phyloP scores from a whole-genome alignment of 2,797 vertebrate genomes.

The Phaenicophaeus curvirostris region DNA sequence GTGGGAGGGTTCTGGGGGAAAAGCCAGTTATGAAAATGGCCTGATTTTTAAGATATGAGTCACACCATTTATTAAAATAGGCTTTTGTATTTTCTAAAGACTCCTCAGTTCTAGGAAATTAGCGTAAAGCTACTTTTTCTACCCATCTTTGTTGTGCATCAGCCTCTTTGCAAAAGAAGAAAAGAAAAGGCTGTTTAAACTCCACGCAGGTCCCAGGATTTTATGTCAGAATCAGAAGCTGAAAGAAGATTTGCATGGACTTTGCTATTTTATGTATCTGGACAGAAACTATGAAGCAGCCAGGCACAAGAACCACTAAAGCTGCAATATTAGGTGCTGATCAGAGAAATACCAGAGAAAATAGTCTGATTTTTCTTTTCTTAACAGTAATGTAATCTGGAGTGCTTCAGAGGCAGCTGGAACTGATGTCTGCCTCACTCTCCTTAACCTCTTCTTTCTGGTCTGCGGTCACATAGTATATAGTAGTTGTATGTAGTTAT shows the following conservation, averaged over 20 bases:
- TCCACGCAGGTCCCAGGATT: background rate
- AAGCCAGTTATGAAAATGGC: conserved; percentile 50
- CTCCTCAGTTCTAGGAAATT: background rate
- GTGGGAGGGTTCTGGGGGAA: conserved; percentile 30
- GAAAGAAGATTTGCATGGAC: background rate
- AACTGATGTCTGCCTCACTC: background rate
- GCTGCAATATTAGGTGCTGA: background rate
- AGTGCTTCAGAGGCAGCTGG: background rate
- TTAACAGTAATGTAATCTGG: background rate
- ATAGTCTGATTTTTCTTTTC: background rate
- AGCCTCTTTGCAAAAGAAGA: background rate
- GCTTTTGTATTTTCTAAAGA: conserved; percentile 46
- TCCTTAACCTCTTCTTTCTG: background rate
- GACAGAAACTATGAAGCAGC: background rate
- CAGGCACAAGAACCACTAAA: background rate
- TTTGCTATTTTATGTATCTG: background rate
- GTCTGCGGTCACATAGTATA: background rate
- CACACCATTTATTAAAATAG: conserved; percentile 47
- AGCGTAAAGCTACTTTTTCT: conserved; percentile 35
- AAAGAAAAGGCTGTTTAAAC: background rate
- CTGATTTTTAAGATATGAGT: conserved; percentile 56
- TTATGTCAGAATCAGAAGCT: conserved; percentile 25
- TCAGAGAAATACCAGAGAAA: background rate
- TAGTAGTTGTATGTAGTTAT: no score
- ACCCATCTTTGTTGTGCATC: background rate